phyloP scores from a whole-genome alignment of 2,113 vertebrate species.

The Sceloporus tristichus region DNA sequence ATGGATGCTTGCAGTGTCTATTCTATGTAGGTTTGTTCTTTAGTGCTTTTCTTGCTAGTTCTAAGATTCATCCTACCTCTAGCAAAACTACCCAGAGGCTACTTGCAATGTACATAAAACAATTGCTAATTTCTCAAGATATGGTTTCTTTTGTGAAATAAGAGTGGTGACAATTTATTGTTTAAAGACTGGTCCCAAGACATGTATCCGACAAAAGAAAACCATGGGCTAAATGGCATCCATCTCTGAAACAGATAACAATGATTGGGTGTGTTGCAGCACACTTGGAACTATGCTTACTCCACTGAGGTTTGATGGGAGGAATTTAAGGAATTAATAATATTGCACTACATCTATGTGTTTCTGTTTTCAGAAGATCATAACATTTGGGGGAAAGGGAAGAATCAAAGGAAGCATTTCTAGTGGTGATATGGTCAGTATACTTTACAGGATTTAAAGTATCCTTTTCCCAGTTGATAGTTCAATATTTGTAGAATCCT shows the following conservation, averaged over 20 bases:
- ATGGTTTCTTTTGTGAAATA: not conserved
- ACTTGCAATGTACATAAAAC: slow-evolving; percentile 38
- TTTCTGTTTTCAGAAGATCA: not conserved
- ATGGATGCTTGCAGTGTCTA: not conserved
- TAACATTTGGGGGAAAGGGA: not conserved
- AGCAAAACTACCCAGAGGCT: slow-evolving; percentile 32
- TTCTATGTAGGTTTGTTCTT: not conserved
- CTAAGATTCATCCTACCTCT: slow-evolving; percentile 12
- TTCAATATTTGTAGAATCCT: not conserved
- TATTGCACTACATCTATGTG: not conserved
- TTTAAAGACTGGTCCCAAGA: slow-evolving; percentile 5
- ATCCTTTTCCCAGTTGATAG: not conserved
- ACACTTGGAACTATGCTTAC: not conserved
- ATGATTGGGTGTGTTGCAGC: not conserved
- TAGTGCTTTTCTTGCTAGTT: slow-evolving; percentile 31
- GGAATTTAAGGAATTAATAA: not conserved
- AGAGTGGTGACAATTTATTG: slow-evolving; percentile 12
- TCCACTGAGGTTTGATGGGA: not conserved
- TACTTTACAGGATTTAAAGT: not conserved
- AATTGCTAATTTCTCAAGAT: slow-evolving; percentile 22
- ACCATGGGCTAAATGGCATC: no score
- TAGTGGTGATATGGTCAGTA: not conserved
- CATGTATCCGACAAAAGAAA: not conserved
- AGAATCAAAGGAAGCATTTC: not conserved
- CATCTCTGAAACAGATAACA: not conserved